A percentile compares a stretch with the other conserved stretches of the same genome.
Conservation (phyloP, 53 echinoderm and acorn worm genomes). For the Temnopleurus reevesii region DNA sequence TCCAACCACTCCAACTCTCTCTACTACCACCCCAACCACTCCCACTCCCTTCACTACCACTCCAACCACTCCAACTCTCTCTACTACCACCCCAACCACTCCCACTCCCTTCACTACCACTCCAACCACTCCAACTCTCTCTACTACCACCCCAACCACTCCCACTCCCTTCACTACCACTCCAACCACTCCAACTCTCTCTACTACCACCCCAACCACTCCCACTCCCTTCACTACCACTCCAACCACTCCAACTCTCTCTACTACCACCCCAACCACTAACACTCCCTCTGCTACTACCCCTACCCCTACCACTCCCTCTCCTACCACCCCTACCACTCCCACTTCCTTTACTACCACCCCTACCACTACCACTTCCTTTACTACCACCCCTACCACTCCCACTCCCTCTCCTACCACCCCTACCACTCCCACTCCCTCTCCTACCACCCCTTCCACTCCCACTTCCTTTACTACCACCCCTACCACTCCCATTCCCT, state of each 20-base stretch:
- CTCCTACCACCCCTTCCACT: not conserved
- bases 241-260: not conserved
- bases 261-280: not conserved
- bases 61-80: not conserved
- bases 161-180: not conserved
- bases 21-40: not conserved
- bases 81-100: not conserved
- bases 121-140: not conserved
- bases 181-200: not conserved
- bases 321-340: not conserved
- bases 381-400: not conserved
- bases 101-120: not conserved
- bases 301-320: not conserved
- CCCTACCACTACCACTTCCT: not conserved
- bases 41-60: not conserved
- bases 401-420: not conserved
- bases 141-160: not conserved
- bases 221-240: not conserved
- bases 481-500: too few species aligned
- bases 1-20: not conserved
- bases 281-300: not conserved
- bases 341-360: not conserved
- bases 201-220: not conserved
- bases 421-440: not conserved
- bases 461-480: not conserved